Evolutionary conservation across 2,888 invertebrate genomes (phyloP), one percentile per base, ranked within the genome.

Genomic region (Caenorhabditis virilis): DNA sequence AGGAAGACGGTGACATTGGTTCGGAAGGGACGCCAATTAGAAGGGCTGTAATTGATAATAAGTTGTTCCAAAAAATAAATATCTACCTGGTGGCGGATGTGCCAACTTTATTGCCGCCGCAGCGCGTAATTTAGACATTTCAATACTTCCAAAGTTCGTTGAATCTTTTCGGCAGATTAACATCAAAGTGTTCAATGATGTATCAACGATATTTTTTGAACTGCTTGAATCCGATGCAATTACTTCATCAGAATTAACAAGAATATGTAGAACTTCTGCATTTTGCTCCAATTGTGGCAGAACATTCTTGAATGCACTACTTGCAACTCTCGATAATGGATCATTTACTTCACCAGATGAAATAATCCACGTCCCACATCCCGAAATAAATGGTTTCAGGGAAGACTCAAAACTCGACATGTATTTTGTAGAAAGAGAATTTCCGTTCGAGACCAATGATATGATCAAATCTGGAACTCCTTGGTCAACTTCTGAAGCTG

Each of bases 1-100:
- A 58, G 22, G 63, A 54, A n/a, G 69, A 51, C n/a, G 73, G 66
- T 20, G 59, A 57, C 69, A 70, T 63, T 39, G 69, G 68, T 42
- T 79, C 79, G 1, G 77, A 76, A 1, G 78, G 79, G 1, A 79
- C 78, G 9, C 79, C 79, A 51, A 79, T 79, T 22, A 79, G 60
- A 6, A 79, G 56, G 2, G 79, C 79, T n/a, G n/a, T n/a, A n/a
- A n/a, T n/a, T n/a, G n/a, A n/a, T n/a, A n/a, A n/a, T n/a, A n/a
- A n/a, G n/a, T n/a, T n/a, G n/a, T n/a, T n/a, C n/a, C n/a, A n/a
- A n/a, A n/a, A n/a, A n/a, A n/a, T n/a, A n/a, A n/a, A n/a, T n/a
- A n/a, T n/a, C n/a, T n/a, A n/a, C n/a, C n/a, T 72, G 79, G 79
- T 7, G 79, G 79, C 9, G 79, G 79, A 60, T 74, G 77, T 9